Evolutionary conservation across 2,113 vertebrate species (phyloP).

Genomic region (Mesocricetus auratus): DNA sequence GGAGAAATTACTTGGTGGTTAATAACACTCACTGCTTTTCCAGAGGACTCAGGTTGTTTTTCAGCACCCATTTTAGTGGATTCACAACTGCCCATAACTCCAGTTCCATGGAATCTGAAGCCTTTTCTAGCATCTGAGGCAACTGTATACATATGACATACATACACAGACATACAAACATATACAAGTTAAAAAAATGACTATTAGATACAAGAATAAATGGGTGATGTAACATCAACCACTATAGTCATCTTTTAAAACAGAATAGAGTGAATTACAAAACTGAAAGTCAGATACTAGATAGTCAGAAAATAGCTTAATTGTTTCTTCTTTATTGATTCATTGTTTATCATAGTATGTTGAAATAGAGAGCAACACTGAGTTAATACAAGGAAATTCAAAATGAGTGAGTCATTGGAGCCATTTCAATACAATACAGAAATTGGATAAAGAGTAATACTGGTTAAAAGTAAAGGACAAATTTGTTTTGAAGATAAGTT

Average conservation of each 20-base stretch:
- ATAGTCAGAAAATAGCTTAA: not conserved
- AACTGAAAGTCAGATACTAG: not conserved
- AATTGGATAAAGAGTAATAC: not conserved
- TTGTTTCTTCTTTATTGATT: not conserved
- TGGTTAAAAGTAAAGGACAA: not conserved
- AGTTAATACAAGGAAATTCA: not conserved
- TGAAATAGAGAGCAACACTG: not conserved
- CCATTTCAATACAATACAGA: not conserved
- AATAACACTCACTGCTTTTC: not conserved
- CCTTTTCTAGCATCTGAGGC: not conserved
- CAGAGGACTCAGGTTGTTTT: not conserved
- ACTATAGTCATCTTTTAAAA: constrained; percentile 2
- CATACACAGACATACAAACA: not conserved
- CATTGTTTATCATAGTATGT: not conserved
- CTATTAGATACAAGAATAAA: not conserved
- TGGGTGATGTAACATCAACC: not conserved
- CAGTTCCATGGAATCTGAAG: not conserved
- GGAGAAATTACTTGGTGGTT: not conserved
- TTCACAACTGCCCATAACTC: not conserved
- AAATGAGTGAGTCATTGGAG: not conserved
- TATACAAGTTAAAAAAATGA: not conserved
- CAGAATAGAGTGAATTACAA: not conserved
- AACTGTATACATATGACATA: too few relatives aligned
- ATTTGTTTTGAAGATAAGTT: not conserved
- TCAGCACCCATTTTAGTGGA: not conserved